These are phyloP conservation scores for Dusona sp. DNA, from an alignment of 2,888 invertebrate species.

Conservation along the genomic window DNA sequence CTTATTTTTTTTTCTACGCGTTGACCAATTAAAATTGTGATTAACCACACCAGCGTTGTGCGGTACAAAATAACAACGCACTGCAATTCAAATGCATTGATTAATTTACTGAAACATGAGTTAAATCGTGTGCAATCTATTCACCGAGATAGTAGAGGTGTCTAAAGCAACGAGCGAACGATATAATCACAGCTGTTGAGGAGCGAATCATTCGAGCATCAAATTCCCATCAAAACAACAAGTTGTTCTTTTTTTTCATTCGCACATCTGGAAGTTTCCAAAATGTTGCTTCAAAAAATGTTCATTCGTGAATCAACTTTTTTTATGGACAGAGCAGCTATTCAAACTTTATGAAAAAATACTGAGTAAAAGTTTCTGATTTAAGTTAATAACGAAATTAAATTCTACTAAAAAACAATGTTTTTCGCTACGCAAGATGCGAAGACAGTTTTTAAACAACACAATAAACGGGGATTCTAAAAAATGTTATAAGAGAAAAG, in stretches of 20 bases:
- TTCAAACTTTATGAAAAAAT: not conserved
- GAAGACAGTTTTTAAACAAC: constrained; percentile 2
- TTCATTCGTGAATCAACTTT: not conserved
- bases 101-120: not conserved
- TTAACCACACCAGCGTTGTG: not conserved
- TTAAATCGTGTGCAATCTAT: not conserved
- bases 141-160: not conserved
- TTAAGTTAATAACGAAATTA: not conserved
- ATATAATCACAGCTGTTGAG: not conserved
- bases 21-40: not conserved
- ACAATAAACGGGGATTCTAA: not conserved
- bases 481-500: not conserved
- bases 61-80: not conserved
- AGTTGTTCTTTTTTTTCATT: not conserved
- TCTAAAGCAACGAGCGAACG: not conserved
- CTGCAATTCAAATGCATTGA: not conserved
- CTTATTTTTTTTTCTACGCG: not conserved
- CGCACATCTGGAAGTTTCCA: not conserved
- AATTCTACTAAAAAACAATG: not conserved
- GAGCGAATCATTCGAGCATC: constrained; percentile 1
- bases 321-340: not conserved
- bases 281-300: not conserved
- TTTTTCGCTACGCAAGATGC: not conserved
- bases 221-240: not conserved
- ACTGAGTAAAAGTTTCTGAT: not conserved